These are phyloP conservation scores for Steatocranus sp. DNA, from an alignment of 2,797 vertebrate genomes.

Conservation along the genomic window DNA sequence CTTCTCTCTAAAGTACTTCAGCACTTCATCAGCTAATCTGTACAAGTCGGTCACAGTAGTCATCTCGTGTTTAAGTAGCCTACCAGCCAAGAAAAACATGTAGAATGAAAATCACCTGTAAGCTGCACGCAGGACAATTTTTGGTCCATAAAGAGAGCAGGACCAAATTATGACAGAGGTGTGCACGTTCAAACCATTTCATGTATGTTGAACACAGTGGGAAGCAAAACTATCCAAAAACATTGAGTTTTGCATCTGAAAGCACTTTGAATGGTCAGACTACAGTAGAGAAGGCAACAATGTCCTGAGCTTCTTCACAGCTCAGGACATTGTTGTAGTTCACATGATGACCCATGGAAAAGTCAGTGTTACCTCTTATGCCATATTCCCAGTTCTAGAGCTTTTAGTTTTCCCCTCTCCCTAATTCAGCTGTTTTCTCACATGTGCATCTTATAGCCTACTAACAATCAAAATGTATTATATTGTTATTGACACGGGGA, in stretches of 20 bases:
- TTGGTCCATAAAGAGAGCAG: background rate
- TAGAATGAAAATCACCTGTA: background rate
- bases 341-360: background rate
- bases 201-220: background rate
- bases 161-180: too few species aligned
- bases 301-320: background rate
- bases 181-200: background rate
- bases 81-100: background rate
- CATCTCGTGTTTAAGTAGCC: accelerated
- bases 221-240: background rate
- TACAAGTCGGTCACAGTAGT: accelerated
- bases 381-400: background rate
- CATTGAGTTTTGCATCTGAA: background rate
- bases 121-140: background rate
- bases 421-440: background rate
- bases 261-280: background rate
- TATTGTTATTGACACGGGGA: background rate
- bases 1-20: background rate
- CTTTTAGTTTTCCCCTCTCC: background rate
- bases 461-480: background rate
- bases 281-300: background rate
- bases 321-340: background rate
- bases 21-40: background rate
- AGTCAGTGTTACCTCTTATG: too few species aligned
- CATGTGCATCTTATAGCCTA: background rate